Base-by-base conservation (phyloP, 2,113 vertebrate genomes). In the Brachyhypopomus gauderio region DNA sequence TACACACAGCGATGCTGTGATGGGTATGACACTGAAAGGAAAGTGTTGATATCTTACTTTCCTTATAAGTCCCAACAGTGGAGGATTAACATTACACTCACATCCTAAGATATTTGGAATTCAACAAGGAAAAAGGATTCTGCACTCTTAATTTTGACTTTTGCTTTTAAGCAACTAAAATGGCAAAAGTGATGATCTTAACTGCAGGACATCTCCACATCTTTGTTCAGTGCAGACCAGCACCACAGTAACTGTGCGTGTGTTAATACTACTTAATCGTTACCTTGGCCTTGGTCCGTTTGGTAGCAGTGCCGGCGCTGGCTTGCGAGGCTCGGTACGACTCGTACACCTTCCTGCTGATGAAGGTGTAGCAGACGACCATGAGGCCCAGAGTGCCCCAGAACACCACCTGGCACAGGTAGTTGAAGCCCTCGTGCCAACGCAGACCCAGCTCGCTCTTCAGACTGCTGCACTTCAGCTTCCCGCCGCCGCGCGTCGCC, bases 341-440 rank as follows among this genome's bases (percentile, higher is more conserved):
- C 82, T 93, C 86, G 58, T 92, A 93, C 17, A 95, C 93, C 77
- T 92, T 94, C 84, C 88, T 92, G 86, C 92, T 93, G 84, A 95
- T 95, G 85, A 93, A 91, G 0, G 91, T 92, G 86, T 95, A 95
- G 85, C 93, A 94, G 27, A 93, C 64, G 5, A 87, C 82, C 91
- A 94, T 93, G 83, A 93, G 67, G 4, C 81, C 83, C 64, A 94
- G 74, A 0, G 91, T 93, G 3, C 91, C 90, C 92, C 91, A 95
- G 77, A 95, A 93, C 81, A 93, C 72, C 48, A 93, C 87, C 91
- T 94, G 83, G 64, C 87, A 87, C 60, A 86, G 80, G 75, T 84
- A 84, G 79, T 86, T 86, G 67, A 93, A 90, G 16, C 91, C 92
- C 77, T 88, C 90, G 0, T 95, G 94, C 93, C 93, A 95, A 4